phyloP scores from a whole-genome alignment of 2,113 vertebrate species.

The Anolis carolinensis region DNA sequence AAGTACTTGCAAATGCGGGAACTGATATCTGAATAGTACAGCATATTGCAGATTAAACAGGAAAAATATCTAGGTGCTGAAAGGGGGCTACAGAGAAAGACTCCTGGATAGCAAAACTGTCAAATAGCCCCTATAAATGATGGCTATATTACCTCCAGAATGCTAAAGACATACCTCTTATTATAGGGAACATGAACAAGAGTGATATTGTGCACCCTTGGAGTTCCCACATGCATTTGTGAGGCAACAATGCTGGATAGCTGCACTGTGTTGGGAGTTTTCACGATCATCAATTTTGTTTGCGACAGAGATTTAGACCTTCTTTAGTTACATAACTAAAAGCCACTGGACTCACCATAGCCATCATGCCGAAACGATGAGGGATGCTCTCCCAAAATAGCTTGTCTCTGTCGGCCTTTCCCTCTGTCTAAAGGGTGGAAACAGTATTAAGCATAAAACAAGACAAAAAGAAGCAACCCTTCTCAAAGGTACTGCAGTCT shows the following conservation, averaged over 20 bases:
- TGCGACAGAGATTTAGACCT: neutral
- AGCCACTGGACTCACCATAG: slow-evolving; percentile 85
- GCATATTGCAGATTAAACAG: neutral
- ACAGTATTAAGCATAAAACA: slow-evolving; percentile 63
- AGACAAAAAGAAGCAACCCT: slow-evolving; percentile 25
- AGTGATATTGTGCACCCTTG: neutral
- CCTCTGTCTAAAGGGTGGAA: slow-evolving; percentile 86
- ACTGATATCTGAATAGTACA: neutral
- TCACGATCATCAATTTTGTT: neutral
- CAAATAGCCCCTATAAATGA: neutral
- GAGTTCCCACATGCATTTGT: neutral
- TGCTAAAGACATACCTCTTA: neutral
- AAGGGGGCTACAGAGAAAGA: neutral
- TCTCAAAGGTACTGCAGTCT: slow-evolving; percentile 5
- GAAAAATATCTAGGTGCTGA: neutral
- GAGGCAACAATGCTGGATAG: neutral
- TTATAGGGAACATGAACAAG: neutral
- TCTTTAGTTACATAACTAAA: slow-evolving; percentile 15
- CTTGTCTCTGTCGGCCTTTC: slow-evolving; percentile 93
- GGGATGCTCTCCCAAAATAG: slow-evolving; percentile 96
- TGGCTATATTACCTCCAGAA: neutral
- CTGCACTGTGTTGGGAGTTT: no score
- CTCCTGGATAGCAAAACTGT: neutral
- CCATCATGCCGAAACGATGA: slow-evolving; percentile 90
- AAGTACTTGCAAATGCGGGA: neutral